Base-by-base conservation (phyloP, 2,797 vertebrate genomes). In the Takifugu ocellatus region DNA sequence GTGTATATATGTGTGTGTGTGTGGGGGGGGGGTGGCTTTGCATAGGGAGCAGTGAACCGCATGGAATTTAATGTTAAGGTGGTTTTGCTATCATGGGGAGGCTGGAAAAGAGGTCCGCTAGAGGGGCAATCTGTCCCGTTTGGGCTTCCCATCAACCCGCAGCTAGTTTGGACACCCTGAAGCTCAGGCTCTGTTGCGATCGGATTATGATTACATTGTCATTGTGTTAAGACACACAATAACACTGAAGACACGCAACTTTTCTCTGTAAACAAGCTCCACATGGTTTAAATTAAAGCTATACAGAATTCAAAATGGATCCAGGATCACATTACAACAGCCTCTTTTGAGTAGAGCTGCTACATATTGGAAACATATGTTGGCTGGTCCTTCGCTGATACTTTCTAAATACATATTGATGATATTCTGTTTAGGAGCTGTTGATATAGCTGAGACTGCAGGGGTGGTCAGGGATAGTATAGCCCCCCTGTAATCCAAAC, bases 341-440 rank as follows among this genome's bases (percentile, higher is more conserved):
- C 27, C n/a, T 48, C 24, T 51, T 58, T 3, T 45, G 45, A 27
- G 55, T 15, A 42, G 54, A 61, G 51, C 70, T 29, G 66, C 54
- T 11, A 31, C 47, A 25, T 71, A 84, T 76, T 78, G 27, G 70
- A 84, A 67, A 66, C 85, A 84, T 67, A 59, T 84, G 83, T 55
- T 61, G 70, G 53, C 48, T 27, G 21, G 24, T 64, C 53, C 57
- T 42, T 21, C 48, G 62, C 56, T 51, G 24, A 52, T 27, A 27
- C 70, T 24, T 82, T 42, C 55, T 42, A 64, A 68, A 66, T 64
- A 65, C 51, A 48, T 27, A 60, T 66, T 61, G 56, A 63, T 51
- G 55, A 63, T 60, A 52, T 21, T 66, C 27, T 53, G 55, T 25
- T 43, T 17, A 31, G 39, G 27, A 9, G 24, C 24, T 12, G 42